Conservation (phyloP, 2,888 invertebrate species). For the Euzophera pinguis region DNA sequence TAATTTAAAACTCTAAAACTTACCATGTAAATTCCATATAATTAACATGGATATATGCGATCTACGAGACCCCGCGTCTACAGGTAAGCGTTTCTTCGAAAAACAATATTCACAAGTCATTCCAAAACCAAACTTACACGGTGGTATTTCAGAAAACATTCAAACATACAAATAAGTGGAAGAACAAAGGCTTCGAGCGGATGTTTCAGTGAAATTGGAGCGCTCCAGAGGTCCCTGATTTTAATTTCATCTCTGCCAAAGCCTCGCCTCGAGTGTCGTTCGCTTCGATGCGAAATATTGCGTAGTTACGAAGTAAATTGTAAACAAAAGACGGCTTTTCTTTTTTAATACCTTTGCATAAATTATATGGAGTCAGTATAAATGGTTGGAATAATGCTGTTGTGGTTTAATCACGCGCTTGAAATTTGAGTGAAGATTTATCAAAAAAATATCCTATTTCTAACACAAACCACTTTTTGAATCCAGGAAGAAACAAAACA, state of each 20-base stretch:
- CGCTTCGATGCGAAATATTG: constrained; percentile 21
- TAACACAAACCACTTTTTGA: too few relatives aligned
- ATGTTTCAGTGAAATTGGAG: constrained; percentile 5
- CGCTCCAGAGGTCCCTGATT: constrained; percentile 27
- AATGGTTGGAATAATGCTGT: not conserved
- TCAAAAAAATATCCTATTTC: too few relatives aligned
- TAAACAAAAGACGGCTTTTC: not conserved
- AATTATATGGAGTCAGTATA: not conserved
- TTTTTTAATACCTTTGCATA: not conserved
- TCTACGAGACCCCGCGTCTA: too few relatives aligned
- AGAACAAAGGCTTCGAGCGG: constrained; percentile 1
- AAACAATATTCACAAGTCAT: not conserved
- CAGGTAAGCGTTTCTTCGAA: too few relatives aligned
- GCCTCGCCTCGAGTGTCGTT: not conserved
- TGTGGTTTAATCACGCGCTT: too few relatives aligned
- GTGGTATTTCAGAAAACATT: not conserved
- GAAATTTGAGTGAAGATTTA: too few relatives aligned
- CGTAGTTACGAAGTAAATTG: constrained; percentile 14
- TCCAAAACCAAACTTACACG: not conserved
- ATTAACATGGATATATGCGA: too few relatives aligned
- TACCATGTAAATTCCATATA: too few relatives aligned
- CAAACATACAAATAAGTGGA: not conserved
- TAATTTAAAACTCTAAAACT: too few relatives aligned
- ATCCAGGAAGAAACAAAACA: too few relatives aligned
- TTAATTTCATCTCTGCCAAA: constrained; percentile 36